phyloP scores from a whole-genome alignment of 1,140 invertebrate genomes.

The Penaeus indicus region DNA sequence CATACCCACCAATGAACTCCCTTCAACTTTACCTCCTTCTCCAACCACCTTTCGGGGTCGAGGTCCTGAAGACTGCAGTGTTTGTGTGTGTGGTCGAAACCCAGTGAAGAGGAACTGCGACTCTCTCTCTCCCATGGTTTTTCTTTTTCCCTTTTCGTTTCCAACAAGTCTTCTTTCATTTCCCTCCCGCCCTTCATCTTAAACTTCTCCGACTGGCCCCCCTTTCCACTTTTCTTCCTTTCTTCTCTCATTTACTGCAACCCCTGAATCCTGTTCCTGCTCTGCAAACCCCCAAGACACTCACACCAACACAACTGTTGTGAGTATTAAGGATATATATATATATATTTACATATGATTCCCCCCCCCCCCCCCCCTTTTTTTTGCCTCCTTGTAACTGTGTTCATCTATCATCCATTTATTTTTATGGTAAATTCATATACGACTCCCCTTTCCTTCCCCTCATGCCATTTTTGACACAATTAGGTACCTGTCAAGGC shows the following conservation, averaged over 20 bases:
- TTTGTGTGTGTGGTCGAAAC: neutral
- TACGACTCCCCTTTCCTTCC: neutral
- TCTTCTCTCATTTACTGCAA: too few species aligned
- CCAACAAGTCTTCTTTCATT: neutral
- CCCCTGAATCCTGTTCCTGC: neutral
- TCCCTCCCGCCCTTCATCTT: neutral
- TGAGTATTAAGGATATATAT: conserved; percentile 32
- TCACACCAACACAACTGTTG: conserved; percentile 47
- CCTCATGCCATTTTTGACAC: conserved; percentile 36
- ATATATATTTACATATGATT: too few species aligned
- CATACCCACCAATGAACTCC: too few species aligned
- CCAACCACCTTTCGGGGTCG: too few species aligned
- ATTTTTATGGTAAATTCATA: conserved; percentile 18
- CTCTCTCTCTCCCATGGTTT: conserved; percentile 8
- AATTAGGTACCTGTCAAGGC: conserved; percentile 30
- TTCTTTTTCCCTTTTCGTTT: neutral
- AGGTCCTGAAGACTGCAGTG: conserved; percentile 8
- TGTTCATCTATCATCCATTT: neutral
- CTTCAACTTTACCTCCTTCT: too few species aligned
- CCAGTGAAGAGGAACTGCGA: conserved; percentile 31
- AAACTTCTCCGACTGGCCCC: too few species aligned
- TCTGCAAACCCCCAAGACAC: conserved; percentile 17
- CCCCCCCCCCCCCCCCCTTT: neutral
- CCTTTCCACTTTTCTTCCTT: too few species aligned
- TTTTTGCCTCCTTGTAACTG: neutral